Evolutionary conservation across 2,113 vertebrate genomes (phyloP).

Genomic region (Alces alces): DNA sequence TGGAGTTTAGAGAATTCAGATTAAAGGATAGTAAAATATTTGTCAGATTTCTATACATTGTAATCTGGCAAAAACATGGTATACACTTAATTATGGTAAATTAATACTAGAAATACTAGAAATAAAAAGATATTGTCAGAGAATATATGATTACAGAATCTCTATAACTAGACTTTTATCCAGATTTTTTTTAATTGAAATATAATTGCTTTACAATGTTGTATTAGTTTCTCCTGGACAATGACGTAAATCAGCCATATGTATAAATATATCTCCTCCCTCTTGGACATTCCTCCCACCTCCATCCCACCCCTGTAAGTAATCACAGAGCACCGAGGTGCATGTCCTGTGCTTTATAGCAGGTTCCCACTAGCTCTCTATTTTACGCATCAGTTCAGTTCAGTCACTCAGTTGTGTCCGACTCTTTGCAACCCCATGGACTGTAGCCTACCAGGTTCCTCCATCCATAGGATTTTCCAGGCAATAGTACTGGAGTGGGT

Average conservation of each 20-base stretch:
- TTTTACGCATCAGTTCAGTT: neutral
- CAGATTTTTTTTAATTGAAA: neutral
- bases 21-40: constrained; percentile 6
- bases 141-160: neutral
- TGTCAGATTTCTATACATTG: neutral
- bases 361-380: neutral
- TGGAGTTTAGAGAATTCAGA: neutral
- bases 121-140: neutral
- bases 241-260: neutral
- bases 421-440: no score
- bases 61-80: neutral
- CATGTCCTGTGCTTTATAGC: neutral
- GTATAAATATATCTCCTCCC: neutral
- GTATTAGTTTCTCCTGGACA: neutral
- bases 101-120: neutral
- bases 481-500: no score
- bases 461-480: no score
- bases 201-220: neutral
- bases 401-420: no score
- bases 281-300: neutral
- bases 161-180: neutral
- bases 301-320: neutral
- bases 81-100: neutral
- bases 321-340: neutral
- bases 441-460: no score